phyloP scores from a whole-genome alignment of 2,113 vertebrate species.

The Loxodonta africana region DNA sequence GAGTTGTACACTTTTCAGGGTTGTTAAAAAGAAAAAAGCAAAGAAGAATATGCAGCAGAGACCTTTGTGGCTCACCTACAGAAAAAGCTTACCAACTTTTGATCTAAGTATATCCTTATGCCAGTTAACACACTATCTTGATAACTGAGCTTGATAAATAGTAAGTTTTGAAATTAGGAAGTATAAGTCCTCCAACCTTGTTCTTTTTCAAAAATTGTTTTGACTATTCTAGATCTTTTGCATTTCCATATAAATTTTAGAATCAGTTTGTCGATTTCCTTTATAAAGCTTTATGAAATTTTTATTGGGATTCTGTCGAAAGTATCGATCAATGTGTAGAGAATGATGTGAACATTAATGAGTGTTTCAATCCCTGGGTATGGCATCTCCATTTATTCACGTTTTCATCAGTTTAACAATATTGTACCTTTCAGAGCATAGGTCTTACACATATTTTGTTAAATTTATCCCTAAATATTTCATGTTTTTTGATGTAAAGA shows the following conservation, averaged over 20 bases:
- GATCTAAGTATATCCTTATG: neutral
- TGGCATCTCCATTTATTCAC: neutral
- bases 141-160: neutral
- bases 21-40: neutral
- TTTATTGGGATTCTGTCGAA: conserved; percentile 14
- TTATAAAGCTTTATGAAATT: neutral
- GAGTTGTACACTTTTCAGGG: neutral
- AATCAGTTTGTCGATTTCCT: neutral
- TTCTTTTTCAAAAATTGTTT: neutral
- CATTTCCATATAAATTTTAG: neutral
- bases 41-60: neutral
- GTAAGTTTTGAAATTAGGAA: neutral
- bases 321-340: neutral
- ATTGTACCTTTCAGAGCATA: neutral
- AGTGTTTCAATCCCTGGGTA: neutral
- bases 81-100: neutral
- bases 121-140: neutral
- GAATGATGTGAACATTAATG: neutral
- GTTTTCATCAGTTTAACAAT: neutral
- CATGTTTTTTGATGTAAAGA: neutral
- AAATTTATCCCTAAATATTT: too few species aligned
- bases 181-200: neutral
- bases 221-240: conserved; percentile 16
- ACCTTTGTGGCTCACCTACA: neutral
- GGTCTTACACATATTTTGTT: neutral